Evolutionary conservation across 23 tunicate genomes (phyloP).

Genomic region (Styela plicata): DNA sequence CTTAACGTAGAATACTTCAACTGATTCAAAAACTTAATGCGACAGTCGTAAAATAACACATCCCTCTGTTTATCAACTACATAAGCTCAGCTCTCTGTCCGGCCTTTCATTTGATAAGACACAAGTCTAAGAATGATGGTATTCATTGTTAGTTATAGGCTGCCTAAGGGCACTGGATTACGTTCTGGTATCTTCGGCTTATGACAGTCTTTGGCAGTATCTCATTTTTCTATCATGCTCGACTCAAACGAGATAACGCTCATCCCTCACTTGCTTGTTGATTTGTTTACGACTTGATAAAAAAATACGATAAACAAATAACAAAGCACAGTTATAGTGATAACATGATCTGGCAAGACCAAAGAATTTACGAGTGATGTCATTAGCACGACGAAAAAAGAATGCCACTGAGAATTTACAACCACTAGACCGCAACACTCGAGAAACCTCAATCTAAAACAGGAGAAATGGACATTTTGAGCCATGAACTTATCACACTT

Average conservation of each 20-base stretch:
- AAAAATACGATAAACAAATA: background rate
- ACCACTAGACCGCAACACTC: background rate
- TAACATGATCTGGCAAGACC: background rate
- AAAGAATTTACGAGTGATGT: background rate
- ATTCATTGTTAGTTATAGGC: background rate
- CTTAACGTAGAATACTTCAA: no score
- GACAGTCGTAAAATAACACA: no score
- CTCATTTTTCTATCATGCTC: background rate
- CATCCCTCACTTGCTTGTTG: background rate
- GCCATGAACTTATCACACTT: background rate
- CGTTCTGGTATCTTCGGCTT: background rate
- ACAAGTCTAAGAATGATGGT: background rate
- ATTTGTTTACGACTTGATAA: background rate
- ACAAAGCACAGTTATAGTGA: background rate
- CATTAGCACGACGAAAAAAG: background rate
- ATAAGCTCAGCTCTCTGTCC: background rate
- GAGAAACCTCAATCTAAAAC: background rate
- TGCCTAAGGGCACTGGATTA: background rate
- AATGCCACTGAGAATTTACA: background rate
- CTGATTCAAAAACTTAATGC: no score
- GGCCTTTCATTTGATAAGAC: background rate
- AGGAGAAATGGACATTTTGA: background rate
- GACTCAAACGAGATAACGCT: background rate
- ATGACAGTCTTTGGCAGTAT: background rate
- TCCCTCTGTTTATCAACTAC: no score